These are phyloP conservation scores for Dascillus cervinus DNA, from an alignment of 2,888 invertebrate genomes.

Conservation along the genomic window DNA sequence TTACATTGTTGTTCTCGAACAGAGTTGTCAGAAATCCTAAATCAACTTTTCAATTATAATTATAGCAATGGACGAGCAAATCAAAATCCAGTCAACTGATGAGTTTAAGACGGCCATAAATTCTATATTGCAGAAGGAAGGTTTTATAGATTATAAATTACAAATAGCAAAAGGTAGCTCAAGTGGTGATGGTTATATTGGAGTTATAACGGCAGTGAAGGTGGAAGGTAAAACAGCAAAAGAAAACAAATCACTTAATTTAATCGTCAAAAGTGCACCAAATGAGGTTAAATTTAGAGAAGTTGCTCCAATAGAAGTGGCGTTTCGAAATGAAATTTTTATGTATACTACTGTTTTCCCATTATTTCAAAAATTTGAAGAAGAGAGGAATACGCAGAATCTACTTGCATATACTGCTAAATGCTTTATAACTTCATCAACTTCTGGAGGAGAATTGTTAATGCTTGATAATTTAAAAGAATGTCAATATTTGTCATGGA, in stretches of 20 bases:
- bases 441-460: not conserved
- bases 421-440: too few species aligned
- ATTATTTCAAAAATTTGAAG: constrained; percentile 1
- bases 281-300: constrained; percentile 2
- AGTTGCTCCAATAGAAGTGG: not conserved
- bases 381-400: too few species aligned
- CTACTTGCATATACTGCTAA: too few species aligned
- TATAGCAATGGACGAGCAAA: too few species aligned
- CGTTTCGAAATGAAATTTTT: constrained; percentile 3
- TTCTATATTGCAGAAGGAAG: too few species aligned
- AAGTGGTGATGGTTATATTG: constrained; percentile 25
- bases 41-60: too few species aligned
- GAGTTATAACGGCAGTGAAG: constrained; percentile 19
- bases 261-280: constrained; percentile 11
- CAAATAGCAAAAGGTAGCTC: constrained; percentile 12
- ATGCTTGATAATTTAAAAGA: not conserved
- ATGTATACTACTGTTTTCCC: constrained; percentile 2
- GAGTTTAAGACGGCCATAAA: too few species aligned
- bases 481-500: not conserved
- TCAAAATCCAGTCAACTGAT: too few species aligned
- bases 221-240: constrained; percentile 13
- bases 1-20: too few species aligned
- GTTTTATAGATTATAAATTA: constrained; percentile 9
- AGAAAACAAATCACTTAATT: constrained; percentile 12
- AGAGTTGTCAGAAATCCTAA: too few species aligned